Conservation (phyloP, 2,888 invertebrate species). For the Marronus borbonicus region DNA sequence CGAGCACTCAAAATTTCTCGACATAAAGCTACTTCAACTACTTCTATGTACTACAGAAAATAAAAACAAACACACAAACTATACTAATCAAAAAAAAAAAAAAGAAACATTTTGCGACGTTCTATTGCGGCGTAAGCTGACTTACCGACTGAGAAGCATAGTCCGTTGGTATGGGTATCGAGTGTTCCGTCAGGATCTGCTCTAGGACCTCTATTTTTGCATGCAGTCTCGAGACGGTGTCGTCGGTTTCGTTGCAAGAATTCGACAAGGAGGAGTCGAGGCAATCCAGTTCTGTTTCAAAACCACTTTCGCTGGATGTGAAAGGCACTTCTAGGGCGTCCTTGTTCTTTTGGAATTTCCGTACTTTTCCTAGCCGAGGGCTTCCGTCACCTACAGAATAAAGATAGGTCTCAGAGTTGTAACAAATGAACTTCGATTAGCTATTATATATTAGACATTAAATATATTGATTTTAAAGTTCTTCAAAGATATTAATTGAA, state of each 20-base stretch:
- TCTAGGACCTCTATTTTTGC: constrained; percentile 68
- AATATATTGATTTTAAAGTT: no score
- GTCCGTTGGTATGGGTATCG: constrained; percentile 63
- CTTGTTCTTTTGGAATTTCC: constrained; percentile 72
- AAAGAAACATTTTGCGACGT: no score
- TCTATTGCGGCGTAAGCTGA: constrained; percentile 48
- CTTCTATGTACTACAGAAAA: neutral
- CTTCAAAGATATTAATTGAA: no score
- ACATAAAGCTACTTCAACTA: no score
- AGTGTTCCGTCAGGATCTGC: constrained; percentile 65
- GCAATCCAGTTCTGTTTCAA: constrained; percentile 68
- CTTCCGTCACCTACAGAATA: constrained; percentile 70
- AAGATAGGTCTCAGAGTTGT: constrained; percentile 18
- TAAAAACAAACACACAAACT: neutral
- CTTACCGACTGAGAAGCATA: constrained; percentile 60
- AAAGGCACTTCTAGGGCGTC: constrained; percentile 68
- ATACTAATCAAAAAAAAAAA: neutral
- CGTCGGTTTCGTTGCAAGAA: constrained; percentile 60
- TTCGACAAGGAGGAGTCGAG: constrained; percentile 64
- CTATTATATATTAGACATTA: no score
- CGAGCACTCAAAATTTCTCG: no score
- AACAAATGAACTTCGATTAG: neutral
- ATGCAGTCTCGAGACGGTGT: constrained; percentile 60
- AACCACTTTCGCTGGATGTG: constrained; percentile 68
- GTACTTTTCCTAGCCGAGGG: constrained; percentile 75